A percentile compares a stretch with the other conserved stretches of the same genome.
These are phyloP conservation scores for Umimayanthus kanabou DNA, from an alignment of 92 coral and sea anemone genomes.

Conservation along the genomic window DNA sequence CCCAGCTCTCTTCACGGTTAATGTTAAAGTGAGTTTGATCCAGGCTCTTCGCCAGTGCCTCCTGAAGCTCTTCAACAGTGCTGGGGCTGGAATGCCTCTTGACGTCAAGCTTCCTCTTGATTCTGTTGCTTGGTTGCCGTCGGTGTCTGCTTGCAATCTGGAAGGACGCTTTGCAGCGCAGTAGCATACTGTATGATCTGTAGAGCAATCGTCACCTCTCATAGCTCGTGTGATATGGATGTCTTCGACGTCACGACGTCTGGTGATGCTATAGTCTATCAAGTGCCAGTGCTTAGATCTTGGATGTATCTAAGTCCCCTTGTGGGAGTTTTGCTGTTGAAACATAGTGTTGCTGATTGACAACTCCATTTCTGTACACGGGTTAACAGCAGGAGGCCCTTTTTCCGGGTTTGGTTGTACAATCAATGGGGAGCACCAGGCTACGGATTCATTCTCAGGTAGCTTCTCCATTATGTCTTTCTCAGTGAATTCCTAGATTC, in stretches of 20 bases:
- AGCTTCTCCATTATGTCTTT: no score
- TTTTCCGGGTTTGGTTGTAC: no score
- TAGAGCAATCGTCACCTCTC: neutral
- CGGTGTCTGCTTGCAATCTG: neutral
- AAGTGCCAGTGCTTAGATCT: neutral
- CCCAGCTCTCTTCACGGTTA: slow-evolving; percentile 7
- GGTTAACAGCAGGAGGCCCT: neutral
- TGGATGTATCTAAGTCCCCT: neutral
- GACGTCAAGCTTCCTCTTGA: neutral
- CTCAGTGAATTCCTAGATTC: no score
- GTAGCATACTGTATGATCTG: neutral
- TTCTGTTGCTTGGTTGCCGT: neutral
- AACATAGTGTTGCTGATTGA: neutral
- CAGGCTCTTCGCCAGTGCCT: neutral
- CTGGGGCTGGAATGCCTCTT: neutral
- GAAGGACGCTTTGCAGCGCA: slow-evolving; percentile 5
- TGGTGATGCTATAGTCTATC: neutral
- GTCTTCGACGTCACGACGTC: neutral
- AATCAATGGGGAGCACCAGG: no score
- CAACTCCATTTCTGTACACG: neutral
- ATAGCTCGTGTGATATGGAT: neutral
- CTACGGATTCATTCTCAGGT: neutral
- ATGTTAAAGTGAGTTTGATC: neutral
- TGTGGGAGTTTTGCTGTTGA: slow-evolving; percentile 13
- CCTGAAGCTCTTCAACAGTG: neutral